These are phyloP conservation scores for Caenorhabditis sulstoni DNA, from an alignment of 2,888 invertebrate species.

Conservation along the genomic window DNA sequence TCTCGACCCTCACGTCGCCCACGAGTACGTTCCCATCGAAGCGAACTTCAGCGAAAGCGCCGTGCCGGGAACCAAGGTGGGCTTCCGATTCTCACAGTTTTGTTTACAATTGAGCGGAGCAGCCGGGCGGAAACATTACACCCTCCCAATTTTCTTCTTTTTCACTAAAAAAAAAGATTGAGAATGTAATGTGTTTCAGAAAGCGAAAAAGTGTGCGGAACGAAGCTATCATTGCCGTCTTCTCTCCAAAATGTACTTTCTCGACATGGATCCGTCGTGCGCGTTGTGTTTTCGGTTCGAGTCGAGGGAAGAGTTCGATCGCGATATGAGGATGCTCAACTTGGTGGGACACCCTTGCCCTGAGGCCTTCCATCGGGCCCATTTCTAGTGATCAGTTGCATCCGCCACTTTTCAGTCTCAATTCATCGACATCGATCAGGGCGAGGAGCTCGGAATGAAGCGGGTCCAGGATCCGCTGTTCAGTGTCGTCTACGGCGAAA, in stretches of 20 bases:
- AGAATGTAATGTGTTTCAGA: constrained; percentile 29
- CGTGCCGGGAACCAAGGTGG: constrained; percentile 18
- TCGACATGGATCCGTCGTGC: constrained; percentile 73
- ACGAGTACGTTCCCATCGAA: constrained; percentile 84
- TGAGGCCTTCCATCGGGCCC: no score
- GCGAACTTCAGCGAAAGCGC: constrained; percentile 17
- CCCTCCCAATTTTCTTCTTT: no score
- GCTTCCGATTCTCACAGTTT: no score
- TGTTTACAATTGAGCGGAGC: no score
- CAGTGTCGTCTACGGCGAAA: constrained; percentile 63
- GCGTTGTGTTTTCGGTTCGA: constrained; percentile 72
- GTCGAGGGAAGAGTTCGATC: constrained; percentile 49
- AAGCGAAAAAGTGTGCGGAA: constrained; percentile 46
- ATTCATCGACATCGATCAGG: constrained; percentile 69
- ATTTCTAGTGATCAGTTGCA: background rate
- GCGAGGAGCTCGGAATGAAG: constrained; percentile 64
- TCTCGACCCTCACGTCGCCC: constrained; percentile 94
- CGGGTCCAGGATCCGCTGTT: constrained; percentile 66
- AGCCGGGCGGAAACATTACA: background rate
- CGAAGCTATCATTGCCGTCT: constrained; percentile 66
- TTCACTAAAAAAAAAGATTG: background rate
- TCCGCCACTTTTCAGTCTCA: constrained; percentile 65
- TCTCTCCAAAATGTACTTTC: constrained; percentile 66
- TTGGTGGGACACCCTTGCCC: constrained; percentile 34
- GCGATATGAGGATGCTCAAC: constrained; percentile 53